A percentile compares a stretch with the other conserved stretches of the same genome.
phyloP scores from a whole-genome alignment of 2,888 invertebrate species.

The Thecophora atra region DNA sequence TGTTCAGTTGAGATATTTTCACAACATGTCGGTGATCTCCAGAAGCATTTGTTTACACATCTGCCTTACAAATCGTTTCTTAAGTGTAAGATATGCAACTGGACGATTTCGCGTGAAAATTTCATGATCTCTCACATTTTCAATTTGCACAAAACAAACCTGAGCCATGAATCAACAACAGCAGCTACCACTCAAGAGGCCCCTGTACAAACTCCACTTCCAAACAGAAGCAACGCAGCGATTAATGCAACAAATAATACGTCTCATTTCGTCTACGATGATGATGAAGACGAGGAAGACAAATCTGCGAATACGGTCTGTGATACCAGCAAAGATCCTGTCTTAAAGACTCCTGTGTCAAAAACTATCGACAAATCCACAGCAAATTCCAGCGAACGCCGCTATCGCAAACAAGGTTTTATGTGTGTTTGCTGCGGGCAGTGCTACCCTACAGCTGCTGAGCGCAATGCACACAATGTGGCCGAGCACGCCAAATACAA shows the following conservation, averaged over 20 bases:
- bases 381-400: background rate
- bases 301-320: background rate
- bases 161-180: constrained; percentile 13
- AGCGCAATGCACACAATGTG: constrained; percentile 21
- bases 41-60: constrained; percentile 32
- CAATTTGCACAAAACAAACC: constrained; percentile 33
- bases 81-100: constrained; percentile 31
- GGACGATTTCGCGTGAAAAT: constrained; percentile 38
- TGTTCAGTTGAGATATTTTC: constrained; percentile 40
- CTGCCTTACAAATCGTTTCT: constrained; percentile 28
- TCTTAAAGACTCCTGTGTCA: background rate
- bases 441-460: constrained; percentile 9
- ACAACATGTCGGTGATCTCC: constrained; percentile 30
- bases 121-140: constrained; percentile 40
- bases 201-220: background rate
- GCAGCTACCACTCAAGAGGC: background rate
- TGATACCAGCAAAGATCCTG: background rate
- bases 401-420: background rate
- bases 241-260: background rate
- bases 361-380: too few relatives aligned
- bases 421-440: background rate
- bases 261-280: constrained; percentile 27
- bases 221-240: background rate
- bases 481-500: constrained; percentile 26
- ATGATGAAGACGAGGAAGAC: constrained; percentile 10